Evolutionary conservation across 2,888 invertebrate species (phyloP), one percentile per base, ranked within the genome.

Genomic region (Zele albiditarsus): DNA sequence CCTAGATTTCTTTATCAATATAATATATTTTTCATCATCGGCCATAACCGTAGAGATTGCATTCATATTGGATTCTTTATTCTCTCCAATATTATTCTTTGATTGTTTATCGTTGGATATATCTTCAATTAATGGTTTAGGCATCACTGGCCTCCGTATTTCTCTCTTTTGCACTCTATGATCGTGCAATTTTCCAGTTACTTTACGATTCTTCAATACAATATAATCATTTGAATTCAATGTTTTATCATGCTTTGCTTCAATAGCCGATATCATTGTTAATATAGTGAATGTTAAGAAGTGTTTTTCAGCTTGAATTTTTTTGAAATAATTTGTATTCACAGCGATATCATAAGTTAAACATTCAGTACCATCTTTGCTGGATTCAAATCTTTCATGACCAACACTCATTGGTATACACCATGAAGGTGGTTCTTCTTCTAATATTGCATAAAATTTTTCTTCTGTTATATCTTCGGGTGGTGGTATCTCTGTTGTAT

Each of bases 401-500:
- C 97, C 97, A 79, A 98, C 94, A 87, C 97, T 97, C 95, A 98
- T 95, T 0, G 97, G 97, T 62, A 98, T 93, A 78, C 94, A 91
- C 88, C 93, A 97, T 3, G 93, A 92, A 0, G 94, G 93, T 73
- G 93, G 92, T 82, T 95, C 94, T 72, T 93, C 93, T 86, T 94
- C 93, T 14, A 85, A 33, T 4, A 84, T 67, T 42, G 81, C 25
- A 0, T 80, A 6, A 33, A 88, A 79, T 71, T 84, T 66, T 73
- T 91, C 91, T 12, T 92, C 91, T 1, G 92, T 91, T 57, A 96
- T 92, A 82, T 96, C 94, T 82, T 92, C 91, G 1, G 94, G 95
- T 74, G 93, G 89, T 12, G 95, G 95, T 80, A 96, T 93, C 60
- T 94, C 94, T 79, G 93, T 93, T 0, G 95, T 94, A 77, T 94